phyloP scores from a whole-genome alignment of 2,113 vertebrate genomes.

The Procavia capensis region DNA sequence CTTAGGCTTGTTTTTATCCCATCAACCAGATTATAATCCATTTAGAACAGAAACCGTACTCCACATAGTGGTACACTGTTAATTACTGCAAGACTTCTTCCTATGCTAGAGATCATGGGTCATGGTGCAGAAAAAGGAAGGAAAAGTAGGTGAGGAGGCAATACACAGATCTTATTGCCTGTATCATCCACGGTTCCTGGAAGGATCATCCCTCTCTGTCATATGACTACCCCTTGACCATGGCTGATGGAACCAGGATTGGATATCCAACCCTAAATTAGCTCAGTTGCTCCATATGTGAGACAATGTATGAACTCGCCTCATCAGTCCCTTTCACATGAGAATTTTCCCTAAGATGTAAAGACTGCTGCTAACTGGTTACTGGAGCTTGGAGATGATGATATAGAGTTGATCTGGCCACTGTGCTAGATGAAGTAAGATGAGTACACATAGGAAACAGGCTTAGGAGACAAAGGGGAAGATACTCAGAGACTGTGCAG shows the following conservation, averaged over 20 bases:
- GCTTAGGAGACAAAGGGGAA: neutral
- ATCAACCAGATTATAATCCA: conserved; percentile 10
- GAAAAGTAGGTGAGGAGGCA: neutral
- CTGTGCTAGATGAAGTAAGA: neutral
- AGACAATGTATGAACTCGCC: neutral
- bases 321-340: neutral
- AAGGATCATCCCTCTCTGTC: neutral
- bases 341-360: neutral
- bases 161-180: neutral
- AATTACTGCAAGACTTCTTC: neutral
- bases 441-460: neutral
- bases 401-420: neutral
- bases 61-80: neutral
- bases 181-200: neutral
- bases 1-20: neutral
- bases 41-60: neutral
- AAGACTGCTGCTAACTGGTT: neutral
- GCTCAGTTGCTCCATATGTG: neutral
- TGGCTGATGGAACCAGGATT: neutral
- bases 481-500: neutral
- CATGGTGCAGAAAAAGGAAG: neutral
- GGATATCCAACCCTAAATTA: neutral
- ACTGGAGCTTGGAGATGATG: neutral
- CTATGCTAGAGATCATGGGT: neutral
- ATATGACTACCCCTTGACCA: neutral